Base-by-base conservation (phyloP, 1,140 invertebrate genomes). In the Tetranychus cinnabarinus region DNA sequence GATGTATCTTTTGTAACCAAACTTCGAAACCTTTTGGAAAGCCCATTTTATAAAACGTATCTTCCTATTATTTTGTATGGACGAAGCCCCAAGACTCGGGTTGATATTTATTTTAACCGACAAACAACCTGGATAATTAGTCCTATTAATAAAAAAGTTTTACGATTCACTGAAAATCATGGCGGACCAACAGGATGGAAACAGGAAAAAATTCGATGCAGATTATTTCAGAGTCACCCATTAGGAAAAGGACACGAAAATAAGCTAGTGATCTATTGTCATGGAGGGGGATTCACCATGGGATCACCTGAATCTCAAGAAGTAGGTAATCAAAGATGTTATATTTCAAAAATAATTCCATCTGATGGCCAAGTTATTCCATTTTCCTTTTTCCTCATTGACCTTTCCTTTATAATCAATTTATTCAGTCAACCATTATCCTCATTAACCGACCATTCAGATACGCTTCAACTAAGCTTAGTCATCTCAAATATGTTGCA, bases 251-350 rank as follows among this genome's bases (percentile, higher is more conserved):
- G 35, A 46, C 50, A 60, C 33, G 7, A 54, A 10, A 56, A 55
- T 52, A 64, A 46, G 36, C 46, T 66, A 47, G 52, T 66, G 33
- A 63, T 99, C 65, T 95, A 99, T 72, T 15, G 13, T 42, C 57
- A 58, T 33, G 57, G 57, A 7, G 95, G 95, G 48, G 95, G 95
- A 4, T 98, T 97, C 72, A 88, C 98, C 0, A 85, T 93, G 0
- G 92, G 97, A 70, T 91, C 86, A 48, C 95, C 91, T 0, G 84
- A 85, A 67, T 91, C 90, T 2, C 95, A 98, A 71, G 88, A 97
- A 70, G 75, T 58, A 46, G 45, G 57, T 58, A 5, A 3, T 3
- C 2, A 23, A 23, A 23, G 23, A 23, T 23, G 23, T 23, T 23
- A 23, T 23, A 23, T 23, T 23, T 23, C 23, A 23, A 23, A 23